phyloP scores from a whole-genome alignment of 2,888 invertebrate species.

The Lottia gigantea region DNA sequence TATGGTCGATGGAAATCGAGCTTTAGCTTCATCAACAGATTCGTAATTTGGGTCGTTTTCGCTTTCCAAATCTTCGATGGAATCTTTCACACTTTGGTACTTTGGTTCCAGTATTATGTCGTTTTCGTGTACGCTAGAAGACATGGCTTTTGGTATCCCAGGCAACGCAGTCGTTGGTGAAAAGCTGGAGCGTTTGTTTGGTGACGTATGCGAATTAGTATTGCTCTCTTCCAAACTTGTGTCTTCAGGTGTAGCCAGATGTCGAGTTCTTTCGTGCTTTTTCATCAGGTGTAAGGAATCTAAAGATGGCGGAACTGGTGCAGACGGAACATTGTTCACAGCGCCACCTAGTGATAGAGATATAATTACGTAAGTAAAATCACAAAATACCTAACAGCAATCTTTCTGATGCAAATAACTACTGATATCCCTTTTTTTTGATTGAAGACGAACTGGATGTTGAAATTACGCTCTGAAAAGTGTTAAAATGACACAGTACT shows the following conservation, averaged over 20 bases:
- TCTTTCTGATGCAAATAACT: too few species aligned
- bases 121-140: constrained; percentile 12
- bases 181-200: constrained; percentile 25
- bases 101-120: constrained; percentile 42
- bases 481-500: too few species aligned
- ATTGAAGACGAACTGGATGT: too few species aligned
- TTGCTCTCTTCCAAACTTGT: constrained; percentile 24
- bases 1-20: constrained; percentile 34
- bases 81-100: constrained; percentile 46
- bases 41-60: constrained; percentile 60
- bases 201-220: constrained; percentile 19
- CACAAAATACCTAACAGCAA: too few species aligned
- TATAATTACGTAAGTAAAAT: too few species aligned
- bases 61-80: constrained; percentile 29
- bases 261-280: constrained; percentile 41
- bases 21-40: constrained; percentile 56
- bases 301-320: constrained; percentile 55
- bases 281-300: constrained; percentile 57
- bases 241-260: constrained; percentile 33
- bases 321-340: constrained; percentile 19
- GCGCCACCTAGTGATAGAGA: neutral
- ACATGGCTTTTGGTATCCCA: constrained; percentile 19
- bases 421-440: too few species aligned
- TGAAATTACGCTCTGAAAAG: too few species aligned
- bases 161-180: constrained; percentile 26